Evolutionary conservation across 2,888 invertebrate species (phyloP).

Genomic region (Tortricodes alternella): DNA sequence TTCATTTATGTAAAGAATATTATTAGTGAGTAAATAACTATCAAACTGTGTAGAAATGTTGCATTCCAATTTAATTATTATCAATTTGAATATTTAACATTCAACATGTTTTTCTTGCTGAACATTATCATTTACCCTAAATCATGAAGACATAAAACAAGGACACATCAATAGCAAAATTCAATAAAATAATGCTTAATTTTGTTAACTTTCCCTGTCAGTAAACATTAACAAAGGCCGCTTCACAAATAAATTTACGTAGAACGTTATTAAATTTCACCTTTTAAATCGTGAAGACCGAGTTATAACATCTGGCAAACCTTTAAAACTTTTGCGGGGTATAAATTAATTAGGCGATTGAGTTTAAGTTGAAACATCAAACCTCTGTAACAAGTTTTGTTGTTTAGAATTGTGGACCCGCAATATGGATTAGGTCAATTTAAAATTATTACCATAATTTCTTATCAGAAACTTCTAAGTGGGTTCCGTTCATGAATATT

Average conservation of each 20-base stretch:
- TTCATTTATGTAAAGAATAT: too few relatives aligned
- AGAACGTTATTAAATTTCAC: slow-evolving; percentile 16
- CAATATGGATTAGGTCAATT: slow-evolving; percentile 74
- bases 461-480: slow-evolving; percentile 65
- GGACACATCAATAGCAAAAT: not conserved
- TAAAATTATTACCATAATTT: slow-evolving; percentile 75
- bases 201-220: not conserved
- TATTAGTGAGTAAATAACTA: too few relatives aligned
- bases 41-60: too few relatives aligned
- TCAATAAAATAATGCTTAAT: not conserved
- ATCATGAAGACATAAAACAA: not conserved
- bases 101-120: too few relatives aligned
- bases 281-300: slow-evolving; percentile 33
- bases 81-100: too few relatives aligned
- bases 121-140: too few relatives aligned
- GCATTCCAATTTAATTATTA: too few relatives aligned
- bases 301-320: slow-evolving; percentile 49
- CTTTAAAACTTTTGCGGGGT: slow-evolving; percentile 52
- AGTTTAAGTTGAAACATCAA: slow-evolving; percentile 55
- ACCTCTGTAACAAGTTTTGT: slow-evolving; percentile 57
- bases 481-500: slow-evolving; percentile 67
- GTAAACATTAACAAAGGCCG: not conserved
- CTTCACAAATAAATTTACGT: not conserved
- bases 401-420: slow-evolving; percentile 50
- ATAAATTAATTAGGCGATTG: slow-evolving; percentile 66